A percentile compares a stretch with the other conserved stretches of the same genome.
phyloP scores from a whole-genome alignment of 1,140 invertebrate species.

The Oscheius sp. region DNA sequence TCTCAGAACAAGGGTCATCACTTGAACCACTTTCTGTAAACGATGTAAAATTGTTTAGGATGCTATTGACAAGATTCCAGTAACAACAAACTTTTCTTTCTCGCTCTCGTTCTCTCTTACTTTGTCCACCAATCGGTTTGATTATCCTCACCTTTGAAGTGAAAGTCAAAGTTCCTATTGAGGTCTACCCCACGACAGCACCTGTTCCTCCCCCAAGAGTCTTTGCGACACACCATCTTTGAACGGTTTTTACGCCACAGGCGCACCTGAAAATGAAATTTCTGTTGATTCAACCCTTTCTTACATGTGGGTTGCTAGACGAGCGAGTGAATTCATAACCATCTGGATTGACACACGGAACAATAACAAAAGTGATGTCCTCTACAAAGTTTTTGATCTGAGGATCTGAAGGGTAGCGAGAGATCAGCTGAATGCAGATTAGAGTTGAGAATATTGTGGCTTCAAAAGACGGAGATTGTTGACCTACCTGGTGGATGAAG shows the following conservation, averaged over 20 bases:
- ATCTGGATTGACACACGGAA: slow-evolving; percentile 73
- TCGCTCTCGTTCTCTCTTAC: too few relatives aligned
- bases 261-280: slow-evolving; percentile 42
- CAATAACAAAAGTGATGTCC: slow-evolving; percentile 66
- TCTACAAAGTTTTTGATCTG: slow-evolving; percentile 59
- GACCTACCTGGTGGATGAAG: slow-evolving; percentile 57
- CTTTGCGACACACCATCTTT: slow-evolving; percentile 44
- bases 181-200: slow-evolving; percentile 53
- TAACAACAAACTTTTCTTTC: background rate
- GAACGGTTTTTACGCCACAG: slow-evolving; percentile 58
- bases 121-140: background rate
- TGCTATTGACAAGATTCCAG: slow-evolving; percentile 38
- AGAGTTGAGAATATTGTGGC: background rate
- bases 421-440: slow-evolving; percentile 55
- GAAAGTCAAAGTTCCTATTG: slow-evolving; percentile 59
- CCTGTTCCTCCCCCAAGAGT: slow-evolving; percentile 52
- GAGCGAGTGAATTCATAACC: slow-evolving; percentile 63
- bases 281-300: background rate
- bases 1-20: slow-evolving; percentile 60
- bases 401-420: slow-evolving; percentile 56
- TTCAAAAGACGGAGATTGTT: background rate
- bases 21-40: slow-evolving; percentile 54
- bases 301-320: slow-evolving; percentile 59
- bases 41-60: slow-evolving; percentile 12
- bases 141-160: slow-evolving; percentile 43